Evolutionary conservation across 1,140 invertebrate genomes (phyloP).

Genomic region (Scaptomyza graminum): DNA sequence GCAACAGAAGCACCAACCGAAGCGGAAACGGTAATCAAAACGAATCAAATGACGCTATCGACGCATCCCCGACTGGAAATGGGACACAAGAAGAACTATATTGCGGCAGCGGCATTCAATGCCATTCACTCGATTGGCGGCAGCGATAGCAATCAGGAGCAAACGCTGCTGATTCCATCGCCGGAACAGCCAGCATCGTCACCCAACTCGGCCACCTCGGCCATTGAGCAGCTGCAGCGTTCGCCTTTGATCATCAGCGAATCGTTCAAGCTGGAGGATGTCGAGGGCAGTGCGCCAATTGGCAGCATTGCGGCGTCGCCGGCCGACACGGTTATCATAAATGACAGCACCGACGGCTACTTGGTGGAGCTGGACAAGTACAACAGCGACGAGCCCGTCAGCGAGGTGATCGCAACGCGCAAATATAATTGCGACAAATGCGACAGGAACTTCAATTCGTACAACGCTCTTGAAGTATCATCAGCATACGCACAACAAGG

Average conservation of each 20-base stretch:
- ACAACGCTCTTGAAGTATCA: conserved; percentile 95
- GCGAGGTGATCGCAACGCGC: conserved; percentile 25
- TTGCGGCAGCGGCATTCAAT: conserved; percentile 7
- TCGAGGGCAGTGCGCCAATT: conserved; percentile 18
- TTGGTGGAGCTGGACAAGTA: conserved; percentile 25
- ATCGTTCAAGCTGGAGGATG: conserved; percentile 60
- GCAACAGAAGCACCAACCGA: conserved; percentile 4
- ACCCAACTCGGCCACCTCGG: conserved; percentile 20
- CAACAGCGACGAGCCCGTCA: conserved; percentile 12
- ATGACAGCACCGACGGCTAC: conserved; percentile 40
- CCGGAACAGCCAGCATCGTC: conserved; percentile 6
- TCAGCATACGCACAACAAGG: conserved; percentile 90
- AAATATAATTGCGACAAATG: conserved; percentile 86
- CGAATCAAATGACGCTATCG: background rate
- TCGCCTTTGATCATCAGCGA: conserved; percentile 54
- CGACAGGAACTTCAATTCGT: conserved; percentile 89
- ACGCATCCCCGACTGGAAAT: conserved; percentile 32
- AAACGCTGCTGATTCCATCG: conserved; percentile 30
- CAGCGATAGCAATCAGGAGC: conserved; percentile 19
- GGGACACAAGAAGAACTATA: conserved; percentile 26
- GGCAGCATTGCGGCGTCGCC: conserved; percentile 43
- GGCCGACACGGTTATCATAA: conserved; percentile 16
- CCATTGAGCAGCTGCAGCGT: conserved; percentile 55
- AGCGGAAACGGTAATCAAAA: conserved; percentile 24
- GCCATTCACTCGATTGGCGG: background rate